Percentiles rank a stretch among this genome's conserved stretches.
Evolutionary conservation across 2,797 vertebrate genomes (phyloP).

Genomic region (Iguana delicatissima): DNA sequence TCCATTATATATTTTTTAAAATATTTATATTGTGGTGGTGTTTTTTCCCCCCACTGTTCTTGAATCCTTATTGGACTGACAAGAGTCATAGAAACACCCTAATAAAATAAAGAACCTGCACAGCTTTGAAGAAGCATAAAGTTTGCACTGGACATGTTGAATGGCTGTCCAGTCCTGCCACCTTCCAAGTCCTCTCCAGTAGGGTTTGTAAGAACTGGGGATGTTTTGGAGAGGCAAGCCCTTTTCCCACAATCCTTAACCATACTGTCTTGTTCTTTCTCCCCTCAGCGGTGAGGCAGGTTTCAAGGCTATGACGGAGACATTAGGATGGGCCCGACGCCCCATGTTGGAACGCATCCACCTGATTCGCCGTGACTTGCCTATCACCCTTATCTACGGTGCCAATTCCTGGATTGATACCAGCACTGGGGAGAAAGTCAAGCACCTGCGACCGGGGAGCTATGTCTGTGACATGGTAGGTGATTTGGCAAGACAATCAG

Average conservation of each 20-base stretch:
- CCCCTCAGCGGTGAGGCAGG: conserved; percentile 88
- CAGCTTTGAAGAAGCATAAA: neutral
- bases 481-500: neutral
- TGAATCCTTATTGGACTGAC: too few species aligned
- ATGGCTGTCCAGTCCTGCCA: too few species aligned
- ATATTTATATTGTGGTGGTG: too few species aligned
- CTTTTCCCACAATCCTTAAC: neutral
- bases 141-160: neutral
- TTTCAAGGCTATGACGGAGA: conserved; percentile 90
- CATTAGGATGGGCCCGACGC: conserved; percentile 90
- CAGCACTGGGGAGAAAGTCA: conserved; percentile 84
- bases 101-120: neutral
- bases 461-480: conserved; percentile 85
- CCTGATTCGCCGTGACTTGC: conserved; percentile 84
- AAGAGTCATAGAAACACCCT: too few species aligned
- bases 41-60: too few species aligned
- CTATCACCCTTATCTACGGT: conserved; percentile 90
- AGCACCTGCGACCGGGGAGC: conserved; percentile 78
- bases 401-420: conserved; percentile 90
- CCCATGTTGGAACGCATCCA: conserved; percentile 90
- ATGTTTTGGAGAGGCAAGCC: too few species aligned
- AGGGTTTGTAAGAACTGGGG: neutral
- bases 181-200: neutral
- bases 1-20: too few species aligned
- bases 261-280: neutral